Conservation (phyloP, 2,113 vertebrate genomes). For the Pseudonaja textilis region DNA sequence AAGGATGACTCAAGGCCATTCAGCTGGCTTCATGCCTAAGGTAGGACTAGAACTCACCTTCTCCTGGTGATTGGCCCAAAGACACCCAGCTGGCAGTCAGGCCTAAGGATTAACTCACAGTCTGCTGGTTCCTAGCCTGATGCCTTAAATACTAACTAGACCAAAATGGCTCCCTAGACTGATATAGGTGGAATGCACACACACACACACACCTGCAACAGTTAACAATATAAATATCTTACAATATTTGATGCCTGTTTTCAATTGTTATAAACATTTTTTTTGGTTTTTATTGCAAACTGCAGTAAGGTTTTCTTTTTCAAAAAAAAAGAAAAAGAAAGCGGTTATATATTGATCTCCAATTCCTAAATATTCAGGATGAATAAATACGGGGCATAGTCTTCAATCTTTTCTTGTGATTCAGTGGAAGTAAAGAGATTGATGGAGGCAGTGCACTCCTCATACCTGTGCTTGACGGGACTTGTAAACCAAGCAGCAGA, state of each 20-base stretch:
- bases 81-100: background rate
- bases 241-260: background rate
- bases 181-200: background rate
- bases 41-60: too few species aligned
- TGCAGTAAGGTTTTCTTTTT: background rate
- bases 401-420: background rate
- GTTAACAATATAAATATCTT: background rate
- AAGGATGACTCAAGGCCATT: background rate
- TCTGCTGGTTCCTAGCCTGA: background rate
- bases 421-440: background rate
- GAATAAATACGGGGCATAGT: background rate
- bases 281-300: background rate
- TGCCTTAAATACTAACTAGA: background rate
- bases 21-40: background rate
- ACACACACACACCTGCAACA: background rate
- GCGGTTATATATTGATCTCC: background rate
- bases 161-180: background rate
- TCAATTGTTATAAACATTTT: background rate
- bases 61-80: too few species aligned
- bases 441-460: background rate
- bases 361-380: background rate
- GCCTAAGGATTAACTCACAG: background rate
- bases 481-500: background rate
- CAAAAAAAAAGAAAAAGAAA: background rate
- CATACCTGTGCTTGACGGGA: background rate